Base-by-base conservation (phyloP, 2,113 vertebrate species). In the Pristiophorus japonicus region DNA sequence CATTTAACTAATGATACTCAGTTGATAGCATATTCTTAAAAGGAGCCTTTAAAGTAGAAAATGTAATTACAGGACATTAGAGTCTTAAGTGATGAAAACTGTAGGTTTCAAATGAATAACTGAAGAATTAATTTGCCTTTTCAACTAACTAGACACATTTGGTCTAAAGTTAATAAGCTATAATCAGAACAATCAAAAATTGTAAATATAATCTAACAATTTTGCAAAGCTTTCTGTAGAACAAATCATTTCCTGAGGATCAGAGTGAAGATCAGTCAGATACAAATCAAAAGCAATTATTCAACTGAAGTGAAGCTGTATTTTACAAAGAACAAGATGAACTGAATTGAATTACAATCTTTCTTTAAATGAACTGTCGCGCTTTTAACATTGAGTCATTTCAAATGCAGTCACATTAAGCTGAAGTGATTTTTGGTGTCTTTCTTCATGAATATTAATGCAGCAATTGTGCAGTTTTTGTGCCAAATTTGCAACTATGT, bases 211-310 rank as follows among this genome's bases (percentile, higher is more conserved):
- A 90, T 34, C 8, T 34, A 34, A 90, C 42, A 4, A 30, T 14
- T 30, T 94, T 94, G 42, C 24, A 47, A 94, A 70, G 93, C 45
- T 94, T 70, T 30, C 22, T 27, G n/a, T 16, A 6, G 42, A 67
- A 16, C 85, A 55, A 30, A 70, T 2, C 92, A 94, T 47, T 70
- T 66, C 92, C 92, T 66, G 65, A 70, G 38, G 65, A 92, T 65
- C n/a, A 10, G 59, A 22, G 27, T 34, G 24, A 51, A 47, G 65
- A 94, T 67, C 63, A 65, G n/a, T 65, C 63, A 91, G 51, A n/a
- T 94, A 45, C 63, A 47, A 67, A 94, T 24, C 92, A 66, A 94
- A 94, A 67, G 34, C 63, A 45, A 94, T 94, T 27, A 42, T 94
- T 51, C 12, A 70, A 59, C 51, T 59, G 51, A 85, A 20, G 24